Base-by-base conservation (phyloP, 2,797 vertebrate species). In the Pseudochirops cupreus region DNA sequence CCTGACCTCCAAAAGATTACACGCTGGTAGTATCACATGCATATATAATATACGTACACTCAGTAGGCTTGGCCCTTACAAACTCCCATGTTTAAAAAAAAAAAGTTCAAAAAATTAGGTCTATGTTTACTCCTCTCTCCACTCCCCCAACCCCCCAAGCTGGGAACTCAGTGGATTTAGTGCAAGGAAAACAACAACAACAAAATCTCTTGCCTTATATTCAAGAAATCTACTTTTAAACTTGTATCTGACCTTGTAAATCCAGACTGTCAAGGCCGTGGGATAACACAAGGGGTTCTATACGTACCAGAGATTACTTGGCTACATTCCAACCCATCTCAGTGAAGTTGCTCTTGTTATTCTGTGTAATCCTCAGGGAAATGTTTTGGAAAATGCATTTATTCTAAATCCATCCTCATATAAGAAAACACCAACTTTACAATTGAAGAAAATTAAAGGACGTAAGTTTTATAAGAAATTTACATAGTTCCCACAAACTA, bases 41-140 rank as follows among this genome's bases (percentile, higher is more conserved):
- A 91, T 95, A 29, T 54, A 56, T n/a, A 94, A 39, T 21, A 93
- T 95, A 95, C 87, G 97, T 91, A 0, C 0, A 50, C 67, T 95
- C 5, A 90, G 16, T 91, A 89, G 91, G 67, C 90, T 93, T 97
- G 94, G 54, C 0, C 0, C 92, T 96, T 96, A 96, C 94, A 97
- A 53, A 90, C 31, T 31, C 14, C 50, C n/a, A 67, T 93, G 12
- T 62, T 24, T 26, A 53, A 28, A 67, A n/a, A 93, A 93, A 58
- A 94, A 95, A 92, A 31, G 33, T 92, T 5, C 14, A 33, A 55
- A 91, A 33, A 0, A 92, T 92, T 94, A 94, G 24, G 9, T 92
- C 91, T 89, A 0, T 94, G 53, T 94, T 56, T 89, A 97, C 52
- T 97, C 93, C 53, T 93, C 95, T 57, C 94, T 94, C 96, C 56